Evolutionary conservation across 1,140 invertebrate species (phyloP), one percentile per base, ranked within the genome.

Genomic region (Lepidurus apus): DNA sequence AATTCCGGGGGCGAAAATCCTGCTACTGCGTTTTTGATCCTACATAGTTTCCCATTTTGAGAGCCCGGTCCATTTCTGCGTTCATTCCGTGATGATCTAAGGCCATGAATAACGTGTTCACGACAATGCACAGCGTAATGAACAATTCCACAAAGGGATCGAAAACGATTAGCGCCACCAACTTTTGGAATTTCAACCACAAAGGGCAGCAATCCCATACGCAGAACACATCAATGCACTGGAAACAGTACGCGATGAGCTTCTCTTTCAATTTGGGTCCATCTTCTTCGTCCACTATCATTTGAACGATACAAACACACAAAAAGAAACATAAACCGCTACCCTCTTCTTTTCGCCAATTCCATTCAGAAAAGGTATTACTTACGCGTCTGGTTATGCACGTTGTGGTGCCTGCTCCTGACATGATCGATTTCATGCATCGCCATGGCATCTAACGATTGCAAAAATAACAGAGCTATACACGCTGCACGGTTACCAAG

Each of bases 21-120:
- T 7, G 21, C 8, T 17, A 8, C 6, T 65, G 21, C 21, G 5
- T 17, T 65, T 21, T 4, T 1, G 17, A n/a, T 83, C 94, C 93
- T 88, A 98, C 96, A 87, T 96, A 96, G 85, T 99, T 99, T 83
- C 95, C 95, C 83, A 90, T 93, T 85, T 94, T 93, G 73, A 97
- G 89, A n/a, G 93, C 89, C 78, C 87, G 89, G 76, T 94, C 92
- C 89, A 96, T 91, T 83, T 93, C 90, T 83, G 89, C 90, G 84
- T 95, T 90, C 95, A 97, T 98, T 80, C 95, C 92, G 86, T 98
- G 93, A 84, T 98, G 95, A 87, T 98, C 97, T 85, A 98, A 87
- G 11, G 96, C 96, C 97, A 99, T 98, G 87, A 98, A 98, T 78
- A 97, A 88, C 1, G 97, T 99, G 85, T 99, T 99, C 81, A 98